Base-by-base conservation (phyloP, 1,140 invertebrate genomes). In the Drosophila willistoni region DNA sequence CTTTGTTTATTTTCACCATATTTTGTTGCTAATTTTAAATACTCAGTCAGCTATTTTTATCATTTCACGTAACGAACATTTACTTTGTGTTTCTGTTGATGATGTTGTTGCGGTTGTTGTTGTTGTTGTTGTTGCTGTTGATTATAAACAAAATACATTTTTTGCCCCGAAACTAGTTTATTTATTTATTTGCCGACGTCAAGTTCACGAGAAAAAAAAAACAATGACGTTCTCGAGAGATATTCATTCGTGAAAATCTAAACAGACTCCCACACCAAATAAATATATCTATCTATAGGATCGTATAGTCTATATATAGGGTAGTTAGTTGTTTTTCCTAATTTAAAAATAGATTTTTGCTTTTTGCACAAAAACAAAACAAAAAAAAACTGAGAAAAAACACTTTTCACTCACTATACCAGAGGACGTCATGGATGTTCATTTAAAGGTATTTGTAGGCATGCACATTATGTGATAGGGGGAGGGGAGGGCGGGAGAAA, bases 141-240 rank as follows among this genome's bases (percentile, higher is more conserved):
- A 80, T 84, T 87, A 87, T 83, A 84, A 86, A 78, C 54, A 71
- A 82, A 89, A 79, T 71, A 70, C 42, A n/a, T 73, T 85, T 83
- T 83, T 67, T 54, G 71, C 39, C 51, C 74, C 44, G 44, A 51
- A 51, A 51, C 44, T 51, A 51, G 44, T 51, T 51, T 51, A 77
- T 66, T 62, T 89, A 86, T 79, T 86, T 83, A 86, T 76, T 73
- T 44, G 81, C 64, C 81, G 73, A 87, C 84, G 84, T 77, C 80
- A 89, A 87, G 73, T 84, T 89, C 82, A 82, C 29, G 79, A 81
- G 84, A 68, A 84, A 81, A 68, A 84, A 81, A 76, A 84, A 81
- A 76, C 74, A 70, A 87, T 87, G 84, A 86, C 83, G 83, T 86
- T 63, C 74, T 47, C 62, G 62, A 10, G 62, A 10, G 39, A 39